A percentile compares a stretch with the other conserved stretches of the same genome.
phyloP scores from a whole-genome alignment of 1,140 invertebrate species.

The Drosophila arawakana region DNA sequence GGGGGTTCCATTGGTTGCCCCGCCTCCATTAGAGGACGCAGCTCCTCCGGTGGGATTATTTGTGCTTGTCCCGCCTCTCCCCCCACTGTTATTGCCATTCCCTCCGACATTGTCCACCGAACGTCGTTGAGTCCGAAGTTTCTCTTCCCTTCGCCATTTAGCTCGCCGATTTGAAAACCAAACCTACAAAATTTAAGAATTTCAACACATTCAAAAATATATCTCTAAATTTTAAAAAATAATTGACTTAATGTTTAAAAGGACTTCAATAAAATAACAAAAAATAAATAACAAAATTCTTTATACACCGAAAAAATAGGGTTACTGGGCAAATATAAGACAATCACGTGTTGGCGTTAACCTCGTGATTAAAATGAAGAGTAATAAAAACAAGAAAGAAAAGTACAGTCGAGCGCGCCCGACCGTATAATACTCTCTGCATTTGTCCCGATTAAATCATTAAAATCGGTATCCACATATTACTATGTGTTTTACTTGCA shows the following conservation, averaged over 20 bases:
- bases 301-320: too few relatives aligned
- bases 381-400: too few relatives aligned
- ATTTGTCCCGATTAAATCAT: too few relatives aligned
- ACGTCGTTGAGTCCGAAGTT: constrained; percentile 95
- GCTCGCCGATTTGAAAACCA: constrained; percentile 99
- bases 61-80: constrained; percentile 46
- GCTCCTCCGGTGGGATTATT: constrained; percentile 50
- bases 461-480: too few relatives aligned
- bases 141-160: constrained; percentile 99
- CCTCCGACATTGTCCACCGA: constrained; percentile 85
- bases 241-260: not conserved
- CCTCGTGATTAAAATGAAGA: too few relatives aligned
- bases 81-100: constrained; percentile 8
- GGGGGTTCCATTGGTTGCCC: constrained; percentile 48
- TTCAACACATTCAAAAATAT: not conserved
- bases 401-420: too few relatives aligned
- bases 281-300: too few relatives aligned
- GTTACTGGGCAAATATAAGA: too few relatives aligned
- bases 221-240: not conserved
- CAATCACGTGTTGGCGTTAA: too few relatives aligned
- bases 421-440: too few relatives aligned
- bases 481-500: too few relatives aligned
- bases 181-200: constrained; percentile 87
- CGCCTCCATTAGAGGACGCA: constrained; percentile 36
- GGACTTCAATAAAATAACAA: not conserved